Conservation (phyloP, 2,113 vertebrate genomes). For the Eubucco bourcierii region DNA sequence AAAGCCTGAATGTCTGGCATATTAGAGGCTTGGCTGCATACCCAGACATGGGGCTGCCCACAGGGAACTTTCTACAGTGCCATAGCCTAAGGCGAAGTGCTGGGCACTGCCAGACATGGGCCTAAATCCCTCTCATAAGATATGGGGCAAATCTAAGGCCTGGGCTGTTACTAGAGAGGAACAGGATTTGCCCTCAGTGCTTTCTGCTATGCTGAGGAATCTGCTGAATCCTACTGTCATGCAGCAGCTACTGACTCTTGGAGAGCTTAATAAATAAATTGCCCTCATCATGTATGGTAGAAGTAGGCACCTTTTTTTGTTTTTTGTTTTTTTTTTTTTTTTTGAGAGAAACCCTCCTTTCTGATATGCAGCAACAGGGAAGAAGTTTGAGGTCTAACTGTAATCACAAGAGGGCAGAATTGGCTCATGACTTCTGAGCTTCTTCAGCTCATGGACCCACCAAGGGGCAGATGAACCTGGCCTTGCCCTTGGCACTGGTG, state of each 20-base stretch:
- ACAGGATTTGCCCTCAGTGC: not conserved
- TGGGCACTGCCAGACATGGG: not conserved
- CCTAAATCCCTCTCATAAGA: not conserved
- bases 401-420: conserved; percentile 60
- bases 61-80: not conserved
- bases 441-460: not conserved
- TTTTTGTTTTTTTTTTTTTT: not conserved
- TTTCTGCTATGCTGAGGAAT: not conserved
- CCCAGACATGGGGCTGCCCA: rapidly evolving
- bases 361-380: rapidly evolving
- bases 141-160: not conserved
- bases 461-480: not conserved
- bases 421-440: not conserved
- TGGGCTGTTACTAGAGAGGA: not conserved
- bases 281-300: not conserved
- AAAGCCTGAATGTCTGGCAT: not conserved
- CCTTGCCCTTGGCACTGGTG: not conserved
- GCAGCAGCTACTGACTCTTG: not conserved
- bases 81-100: not conserved
- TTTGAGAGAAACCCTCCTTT: not conserved
- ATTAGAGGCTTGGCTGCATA: not conserved
- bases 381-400: not conserved
- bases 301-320: not conserved
- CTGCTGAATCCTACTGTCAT: rapidly evolving
- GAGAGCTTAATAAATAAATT: not conserved